phyloP scores from a whole-genome alignment of 2,888 invertebrate genomes.

The Trisateles emortualis region DNA sequence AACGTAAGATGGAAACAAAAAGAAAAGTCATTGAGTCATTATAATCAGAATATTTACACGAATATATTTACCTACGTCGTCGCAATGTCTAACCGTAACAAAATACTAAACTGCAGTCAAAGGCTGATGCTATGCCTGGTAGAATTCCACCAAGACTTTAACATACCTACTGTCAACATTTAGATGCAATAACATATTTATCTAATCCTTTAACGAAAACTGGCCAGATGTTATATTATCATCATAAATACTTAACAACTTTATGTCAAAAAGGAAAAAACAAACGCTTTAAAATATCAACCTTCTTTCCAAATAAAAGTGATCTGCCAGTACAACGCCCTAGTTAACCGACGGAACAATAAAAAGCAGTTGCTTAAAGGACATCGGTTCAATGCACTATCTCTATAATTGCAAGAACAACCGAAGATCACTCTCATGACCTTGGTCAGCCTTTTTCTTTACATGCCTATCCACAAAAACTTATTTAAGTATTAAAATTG shows the following conservation, averaged over 20 bases:
- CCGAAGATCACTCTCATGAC: conserved; percentile 40
- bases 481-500: conserved; percentile 34
- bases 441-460: conserved; percentile 48
- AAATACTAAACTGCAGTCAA: no score
- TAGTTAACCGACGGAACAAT: conserved; percentile 34
- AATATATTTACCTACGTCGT: no score
- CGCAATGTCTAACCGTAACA: no score
- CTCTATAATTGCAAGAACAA: conserved; percentile 25
- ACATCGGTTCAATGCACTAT: conserved; percentile 20
- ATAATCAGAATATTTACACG: no score
- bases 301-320: conserved; percentile 32
- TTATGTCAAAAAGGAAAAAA: conserved; percentile 5
- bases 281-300: conserved; percentile 6
- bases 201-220: no score
- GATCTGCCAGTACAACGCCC: conserved; percentile 41
- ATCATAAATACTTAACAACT: neutral
- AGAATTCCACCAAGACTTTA: no score
- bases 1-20: no score
- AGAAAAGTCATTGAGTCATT: no score
- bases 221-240: no score
- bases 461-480: conserved; percentile 34
- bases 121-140: no score
- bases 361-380: conserved; percentile 47
- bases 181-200: no score
- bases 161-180: no score